Base-by-base conservation (phyloP, 2,888 invertebrate species). In the Pandemis corylana region DNA sequence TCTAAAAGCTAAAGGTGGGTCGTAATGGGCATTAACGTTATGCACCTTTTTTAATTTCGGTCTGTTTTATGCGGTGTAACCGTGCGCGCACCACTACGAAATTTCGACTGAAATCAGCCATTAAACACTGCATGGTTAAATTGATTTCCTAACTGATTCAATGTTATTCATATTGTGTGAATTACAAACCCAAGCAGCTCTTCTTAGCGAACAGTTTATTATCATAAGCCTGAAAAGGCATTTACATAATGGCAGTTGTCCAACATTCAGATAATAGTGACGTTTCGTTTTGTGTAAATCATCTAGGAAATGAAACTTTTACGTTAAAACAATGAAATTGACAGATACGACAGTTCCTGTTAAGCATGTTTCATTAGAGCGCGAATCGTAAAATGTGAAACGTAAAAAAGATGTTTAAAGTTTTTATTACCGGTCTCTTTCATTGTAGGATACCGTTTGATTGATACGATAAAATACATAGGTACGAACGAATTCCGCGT, bases 281-380 rank as follows among this genome's bases (percentile, higher is more conserved):
- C 63, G 44, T 36, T 28, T 28, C 53, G 28, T 68, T 72, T 68
- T 36, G 63, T 46, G 20, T 61, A 67, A 41, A 42, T 49, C 41
- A 49, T 59, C 7, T 66, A 20, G 15, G 51, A 62, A 51, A 68
- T 46, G 56, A 68, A 68, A 62, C 12, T 42, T 41, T 28, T 36
- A 49, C 41, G 12, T 69, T 51, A 41, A 49, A 49, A 62, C 13
- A 65, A 12, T 61, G 13, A 28, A 66, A 61, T 59, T 49, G 46
- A 13, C 46, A 65, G 65, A 49, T 12, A 41, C 15, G 12, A 61
- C 68, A 66, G 51, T 53, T 76, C 72, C 53, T 65, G 65, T 69
- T 73, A 76, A 77, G 71, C 76, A 62, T 68, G 71, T 71, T 77
- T 73, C 75, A 77, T 73, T 77, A 76, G 42, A 59, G 63, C 46